Conservation (phyloP, 2,797 vertebrate genomes). For the Pampus argenteus region DNA sequence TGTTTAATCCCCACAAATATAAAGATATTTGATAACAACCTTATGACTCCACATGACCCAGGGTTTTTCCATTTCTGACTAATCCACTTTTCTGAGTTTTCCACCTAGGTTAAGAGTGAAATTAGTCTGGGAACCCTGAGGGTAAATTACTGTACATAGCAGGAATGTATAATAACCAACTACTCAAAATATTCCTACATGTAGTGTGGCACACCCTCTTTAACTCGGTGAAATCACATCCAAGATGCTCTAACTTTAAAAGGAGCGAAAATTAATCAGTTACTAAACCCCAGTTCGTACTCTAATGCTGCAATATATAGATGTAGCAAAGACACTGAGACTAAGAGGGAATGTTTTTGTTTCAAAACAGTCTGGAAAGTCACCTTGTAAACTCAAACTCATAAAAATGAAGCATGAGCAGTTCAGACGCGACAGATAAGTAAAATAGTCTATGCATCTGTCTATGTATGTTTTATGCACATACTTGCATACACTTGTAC, state of each 20-base stretch:
- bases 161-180: slow-evolving; percentile 58
- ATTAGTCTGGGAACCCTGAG: slow-evolving; percentile 36
- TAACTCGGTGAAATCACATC: slow-evolving; percentile 12
- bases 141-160: slow-evolving; percentile 30
- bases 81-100: slow-evolving; percentile 43
- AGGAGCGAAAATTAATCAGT: not conserved
- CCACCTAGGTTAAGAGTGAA: slow-evolving; percentile 41
- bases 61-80: slow-evolving; percentile 62
- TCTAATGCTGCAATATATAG: not conserved
- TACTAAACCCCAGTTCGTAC: too few species aligned
- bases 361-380: not conserved
- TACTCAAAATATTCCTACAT: not conserved
- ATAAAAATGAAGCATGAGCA: too few species aligned
- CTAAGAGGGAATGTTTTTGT: not conserved
- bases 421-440: too few species aligned
- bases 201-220: slow-evolving; percentile 20
- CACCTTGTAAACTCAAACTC: not conserved
- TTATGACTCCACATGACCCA: slow-evolving; percentile 28
- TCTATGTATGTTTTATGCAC: too few species aligned
- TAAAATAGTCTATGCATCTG: not conserved
- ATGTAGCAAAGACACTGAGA: not conserved
- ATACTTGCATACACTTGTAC: too few species aligned
- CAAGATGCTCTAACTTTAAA: slow-evolving; percentile 5
- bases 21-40: slow-evolving; percentile 21
- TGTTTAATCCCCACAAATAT: slow-evolving; percentile 8